A percentile compares a stretch with the other conserved stretches of the same genome.
Conservation (phyloP, 2,888 invertebrate species). For the Erebia ligea region DNA sequence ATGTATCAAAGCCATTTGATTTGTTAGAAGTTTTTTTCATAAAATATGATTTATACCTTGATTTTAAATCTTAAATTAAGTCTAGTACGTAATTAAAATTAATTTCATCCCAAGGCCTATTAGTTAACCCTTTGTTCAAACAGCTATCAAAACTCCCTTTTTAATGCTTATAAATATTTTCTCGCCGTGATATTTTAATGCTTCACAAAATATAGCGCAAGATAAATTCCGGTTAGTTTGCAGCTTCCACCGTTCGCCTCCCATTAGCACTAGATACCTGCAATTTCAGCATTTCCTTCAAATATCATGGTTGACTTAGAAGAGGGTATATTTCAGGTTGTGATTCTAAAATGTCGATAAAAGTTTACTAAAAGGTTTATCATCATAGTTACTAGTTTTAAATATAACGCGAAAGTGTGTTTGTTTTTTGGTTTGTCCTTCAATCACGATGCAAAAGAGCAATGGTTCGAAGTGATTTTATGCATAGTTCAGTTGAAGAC, state of each 20-base stretch:
- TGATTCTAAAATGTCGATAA: no score
- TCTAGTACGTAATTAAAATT: not conserved
- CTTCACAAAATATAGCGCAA: not conserved
- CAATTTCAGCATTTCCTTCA: constrained; percentile 9
- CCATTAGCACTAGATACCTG: not conserved
- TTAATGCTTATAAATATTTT: not conserved
- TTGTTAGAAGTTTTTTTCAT: no score
- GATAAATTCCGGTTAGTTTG: constrained; percentile 4
- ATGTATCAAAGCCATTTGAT: no score
- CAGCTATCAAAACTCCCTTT: not conserved
- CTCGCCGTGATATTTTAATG: not conserved
- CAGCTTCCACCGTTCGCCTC: not conserved
- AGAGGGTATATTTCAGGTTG: not conserved
- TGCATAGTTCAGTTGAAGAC: no score
- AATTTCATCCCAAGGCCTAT: not conserved
- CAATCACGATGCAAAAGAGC: no score
- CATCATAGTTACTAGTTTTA: no score
- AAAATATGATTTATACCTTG: not conserved
- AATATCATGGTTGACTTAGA: constrained; percentile 1
- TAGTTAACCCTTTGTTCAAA: not conserved
- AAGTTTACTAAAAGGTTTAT: no score
- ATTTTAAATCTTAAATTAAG: not conserved
- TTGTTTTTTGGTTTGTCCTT: no score
- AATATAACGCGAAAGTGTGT: no score
- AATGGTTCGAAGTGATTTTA: no score